Evolutionary conservation across 64 coral and sea anemone genomes (phyloP), one percentile per base, ranked within the genome.

Genomic region (Catalaphyllia jardinei): DNA sequence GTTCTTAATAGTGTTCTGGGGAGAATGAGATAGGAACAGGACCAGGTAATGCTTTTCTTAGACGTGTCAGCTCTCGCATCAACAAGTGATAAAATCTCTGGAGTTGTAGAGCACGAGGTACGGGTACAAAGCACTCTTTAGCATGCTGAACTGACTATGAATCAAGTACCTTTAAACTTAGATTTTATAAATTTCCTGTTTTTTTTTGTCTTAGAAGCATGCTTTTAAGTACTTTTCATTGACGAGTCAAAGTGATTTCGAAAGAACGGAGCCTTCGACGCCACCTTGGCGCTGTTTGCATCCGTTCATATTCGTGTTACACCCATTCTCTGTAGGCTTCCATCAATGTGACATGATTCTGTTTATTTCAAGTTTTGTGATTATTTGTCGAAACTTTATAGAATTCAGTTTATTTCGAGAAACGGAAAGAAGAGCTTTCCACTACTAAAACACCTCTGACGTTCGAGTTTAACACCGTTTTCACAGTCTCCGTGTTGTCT

Each of bases 231-330:
- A 27, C 63, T 85, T 14, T 85, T 46, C 62, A 85, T 71, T 19
- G 39, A 50, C 20, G 4, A 67, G 62, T 51, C 17, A 27, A 67
- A 64, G 12, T 39, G 60, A 85, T 85, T 85, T 71, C 1, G 22
- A 85, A 25, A 71, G 81, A 50, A 51, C 20, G 24, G 61, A 22
- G 22, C 9, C 27, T 22, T 71, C 24, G 38, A 16, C 62, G 81
- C 62, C 62, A 71, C 20, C 14, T 8, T 85, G 81, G 62, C 81
- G 81, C 63, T 62, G 51, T 51, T 72, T 85, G 38, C 38, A 52
- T 46, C 22, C 39, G 62, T 51, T 29, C 27, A 62, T 18, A 62
- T 0, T 29, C 4, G n/a, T 38, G 33, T 15, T 35, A 63, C 81
- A 85, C 81, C 81, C 81, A 71, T 69, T 85, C 39, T 71, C 63